These are phyloP conservation scores for Atta texana DNA, from an alignment of 1,140 invertebrate species.

Conservation along the genomic window DNA sequence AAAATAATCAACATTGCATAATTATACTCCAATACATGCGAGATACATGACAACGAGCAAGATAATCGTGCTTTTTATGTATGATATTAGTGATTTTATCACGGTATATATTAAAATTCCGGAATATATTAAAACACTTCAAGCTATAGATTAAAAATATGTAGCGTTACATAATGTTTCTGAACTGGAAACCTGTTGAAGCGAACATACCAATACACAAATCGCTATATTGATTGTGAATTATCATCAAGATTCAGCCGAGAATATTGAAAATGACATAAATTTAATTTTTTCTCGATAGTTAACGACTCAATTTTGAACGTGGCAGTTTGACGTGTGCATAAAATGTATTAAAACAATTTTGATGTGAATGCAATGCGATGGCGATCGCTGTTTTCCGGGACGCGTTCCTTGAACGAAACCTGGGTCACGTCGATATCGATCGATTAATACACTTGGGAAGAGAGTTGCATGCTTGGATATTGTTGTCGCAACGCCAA, in stretches of 20 bases:
- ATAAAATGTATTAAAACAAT: background rate
- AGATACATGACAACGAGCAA: background rate
- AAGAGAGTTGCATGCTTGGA: constrained; percentile 24
- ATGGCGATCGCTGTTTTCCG: constrained; percentile 44
- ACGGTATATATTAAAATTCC: background rate
- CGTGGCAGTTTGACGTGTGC: too few relatives aligned
- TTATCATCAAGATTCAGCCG: background rate
- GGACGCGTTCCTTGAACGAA: constrained; percentile 33
- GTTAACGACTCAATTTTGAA: background rate
- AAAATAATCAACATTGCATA: background rate
- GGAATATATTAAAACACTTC: constrained; percentile 9
- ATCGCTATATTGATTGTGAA: background rate
- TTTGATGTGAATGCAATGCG: background rate
- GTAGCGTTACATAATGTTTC: background rate
- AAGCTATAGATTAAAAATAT: background rate
- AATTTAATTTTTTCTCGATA: background rate
- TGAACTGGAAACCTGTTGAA: background rate
- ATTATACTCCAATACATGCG: background rate
- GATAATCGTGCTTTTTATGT: background rate
- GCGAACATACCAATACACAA: background rate
- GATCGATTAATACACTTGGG: constrained; percentile 71
- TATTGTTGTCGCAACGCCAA: constrained; percentile 45
- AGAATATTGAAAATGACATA: background rate
- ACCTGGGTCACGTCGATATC: constrained; percentile 66
- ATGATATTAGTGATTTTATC: background rate